Percentiles rank a stretch among this genome's conserved stretches.
Conservation (phyloP, 2,888 invertebrate species). For the Himalopsyche japonica region DNA sequence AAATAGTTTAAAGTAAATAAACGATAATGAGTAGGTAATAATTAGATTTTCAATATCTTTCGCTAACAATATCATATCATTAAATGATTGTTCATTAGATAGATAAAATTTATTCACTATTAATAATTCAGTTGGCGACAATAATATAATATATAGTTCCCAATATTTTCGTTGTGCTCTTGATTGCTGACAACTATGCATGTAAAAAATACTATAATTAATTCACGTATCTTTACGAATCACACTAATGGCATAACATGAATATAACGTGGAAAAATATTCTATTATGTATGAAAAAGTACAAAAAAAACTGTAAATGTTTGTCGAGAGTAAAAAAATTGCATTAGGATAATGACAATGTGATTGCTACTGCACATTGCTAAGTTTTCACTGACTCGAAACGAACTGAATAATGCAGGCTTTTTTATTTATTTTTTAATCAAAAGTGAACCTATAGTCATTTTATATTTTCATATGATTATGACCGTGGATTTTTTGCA, state of each 20-base stretch:
- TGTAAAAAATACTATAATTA: not conserved
- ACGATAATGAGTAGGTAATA: no score
- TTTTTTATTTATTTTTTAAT: not conserved
- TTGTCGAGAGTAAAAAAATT: not conserved
- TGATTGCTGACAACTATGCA: not conserved
- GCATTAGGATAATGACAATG: not conserved
- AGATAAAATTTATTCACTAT: no score
- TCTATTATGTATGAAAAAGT: not conserved
- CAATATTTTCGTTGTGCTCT: not conserved
- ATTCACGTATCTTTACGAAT: not conserved
- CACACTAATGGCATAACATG: not conserved
- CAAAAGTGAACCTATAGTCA: not conserved
- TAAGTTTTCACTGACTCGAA: not conserved
- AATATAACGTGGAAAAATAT: not conserved
- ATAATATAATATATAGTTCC: not conserved
- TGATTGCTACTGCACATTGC: not conserved
- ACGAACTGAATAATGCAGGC: not conserved
- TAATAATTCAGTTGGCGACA: no score
- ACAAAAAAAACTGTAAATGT: not conserved
- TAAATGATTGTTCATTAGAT: no score
- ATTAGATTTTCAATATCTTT: no score
- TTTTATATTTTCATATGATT: not conserved
- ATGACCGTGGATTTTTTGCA: not conserved
- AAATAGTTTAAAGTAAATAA: no score
- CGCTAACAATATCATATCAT: no score